Base-by-base conservation (phyloP, 2,797 vertebrate genomes). In the Xyrichtys novacula region DNA sequence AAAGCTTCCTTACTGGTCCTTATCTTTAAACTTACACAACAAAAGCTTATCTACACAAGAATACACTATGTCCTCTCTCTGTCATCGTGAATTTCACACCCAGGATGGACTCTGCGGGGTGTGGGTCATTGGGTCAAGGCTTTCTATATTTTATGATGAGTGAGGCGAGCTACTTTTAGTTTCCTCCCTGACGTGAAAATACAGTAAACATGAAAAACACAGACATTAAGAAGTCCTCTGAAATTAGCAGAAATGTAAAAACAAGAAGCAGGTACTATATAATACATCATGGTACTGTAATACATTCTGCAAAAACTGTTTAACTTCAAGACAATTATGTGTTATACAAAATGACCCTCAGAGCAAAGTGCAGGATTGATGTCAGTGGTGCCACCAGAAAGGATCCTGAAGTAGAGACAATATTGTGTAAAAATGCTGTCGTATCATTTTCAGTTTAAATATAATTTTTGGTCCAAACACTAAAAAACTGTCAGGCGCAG, bases 101-200 rank as follows among this genome's bases (percentile, higher is more conserved):
- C 61, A 36, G 4, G 15, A 16, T 4, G 1, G 25, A 31, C 57
- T 68, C 52, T 68, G 62, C 62, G 47, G 38, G 32, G 16, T 42
- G 23, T 44, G 31, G 39, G 44, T 58, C 31, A 65, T 1, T 1
- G 0, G 36, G 38, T 62, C 72, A 58, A 7, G 17, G 29, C 17
- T 63, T 83, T 19, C n/a, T 50, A 43, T n/a, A 31, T 26, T 2
- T 44, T 19, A 48, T 17, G 9, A 68, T 25, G 62, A 53, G 6
- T 29, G 11, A 38, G 38, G 6, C 26, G 11, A 38, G 38, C 47
- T 20, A 23, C 28, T 78, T 43, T 31, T 7, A 50, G 22, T 32
- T 19, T 2, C 10, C 36, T 53, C 20, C 11, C 0, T 4, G 7
- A 16, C 10, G n/a, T 17, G 19, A 23, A 22, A 31, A 12, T 12